Evolutionary conservation across 2,113 vertebrate species (phyloP).

Genomic region (Pedetes capensis): DNA sequence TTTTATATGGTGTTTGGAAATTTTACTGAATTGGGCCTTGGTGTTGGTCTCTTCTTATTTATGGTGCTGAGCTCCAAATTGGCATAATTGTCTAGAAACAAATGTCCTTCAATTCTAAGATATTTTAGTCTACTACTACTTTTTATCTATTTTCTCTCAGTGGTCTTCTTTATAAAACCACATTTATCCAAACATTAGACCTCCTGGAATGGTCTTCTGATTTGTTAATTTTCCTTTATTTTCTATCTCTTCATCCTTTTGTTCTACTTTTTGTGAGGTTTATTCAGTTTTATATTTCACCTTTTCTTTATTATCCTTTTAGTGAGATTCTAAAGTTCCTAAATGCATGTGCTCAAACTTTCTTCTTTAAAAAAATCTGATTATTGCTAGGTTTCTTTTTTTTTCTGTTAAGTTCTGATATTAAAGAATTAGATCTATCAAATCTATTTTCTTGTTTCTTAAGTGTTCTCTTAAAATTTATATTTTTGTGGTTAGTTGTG

Average conservation of each 20-base stretch:
- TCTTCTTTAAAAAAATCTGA: background rate
- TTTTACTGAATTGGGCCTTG: background rate
- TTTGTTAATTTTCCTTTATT: background rate
- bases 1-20: background rate
- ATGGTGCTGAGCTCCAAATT: background rate
- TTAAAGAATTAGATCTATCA: background rate
- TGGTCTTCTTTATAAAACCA: background rate
- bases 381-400: background rate
- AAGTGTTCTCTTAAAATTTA: constrained; percentile 13
- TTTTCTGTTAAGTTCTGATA: background rate
- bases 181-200: background rate
- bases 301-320: background rate
- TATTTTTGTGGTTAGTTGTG: constrained; percentile 11
- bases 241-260: background rate
- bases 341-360: background rate
- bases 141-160: background rate
- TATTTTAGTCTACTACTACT: background rate
- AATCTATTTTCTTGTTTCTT: background rate
- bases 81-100: background rate
- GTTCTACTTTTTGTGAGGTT: background rate
- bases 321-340: background rate
- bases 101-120: background rate
- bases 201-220: background rate
- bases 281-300: background rate
- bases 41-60: background rate